phyloP scores from a whole-genome alignment of 92 coral and sea anemone genomes.

The Actinostola sp. region DNA sequence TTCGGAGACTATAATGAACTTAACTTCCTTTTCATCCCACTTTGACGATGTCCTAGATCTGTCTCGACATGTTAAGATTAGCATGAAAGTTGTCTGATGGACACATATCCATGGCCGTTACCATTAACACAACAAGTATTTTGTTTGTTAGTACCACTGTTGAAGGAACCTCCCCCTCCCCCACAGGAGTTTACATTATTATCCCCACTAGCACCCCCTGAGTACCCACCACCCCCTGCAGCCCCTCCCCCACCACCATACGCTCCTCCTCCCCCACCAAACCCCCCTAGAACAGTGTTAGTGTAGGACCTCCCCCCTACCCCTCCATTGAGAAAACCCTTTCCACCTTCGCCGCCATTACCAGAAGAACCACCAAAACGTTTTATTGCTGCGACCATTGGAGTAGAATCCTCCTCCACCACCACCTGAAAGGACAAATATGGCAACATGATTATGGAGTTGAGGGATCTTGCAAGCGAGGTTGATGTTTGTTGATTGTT shows the following conservation, averaged over 20 bases:
- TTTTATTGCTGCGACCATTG: conserved; percentile 45
- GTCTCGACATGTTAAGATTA: too few species aligned
- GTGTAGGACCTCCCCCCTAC: conserved; percentile 19
- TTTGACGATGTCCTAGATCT: too few species aligned
- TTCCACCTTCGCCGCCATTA: conserved; percentile 58
- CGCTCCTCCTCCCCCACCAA: conserved; percentile 46
- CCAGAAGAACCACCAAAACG: conserved; percentile 37
- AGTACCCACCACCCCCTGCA: conserved; percentile 56
- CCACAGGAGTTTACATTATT: conserved; percentile 32
- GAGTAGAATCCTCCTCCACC: conserved; percentile 57
- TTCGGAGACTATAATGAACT: too few species aligned
- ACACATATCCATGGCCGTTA: conserved; percentile 41
- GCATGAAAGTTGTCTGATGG: background rate
- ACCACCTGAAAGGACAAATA: too few species aligned
- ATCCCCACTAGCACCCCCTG: conserved; percentile 62
- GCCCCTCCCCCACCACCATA: conserved; percentile 22
- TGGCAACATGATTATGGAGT: too few species aligned
- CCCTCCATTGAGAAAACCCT: conserved; percentile 45
- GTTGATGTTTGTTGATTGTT: too few species aligned
- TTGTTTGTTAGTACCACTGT: conserved; percentile 9
- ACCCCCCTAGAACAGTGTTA: conserved; percentile 19
- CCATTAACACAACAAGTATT: conserved; percentile 27
- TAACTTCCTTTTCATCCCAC: too few species aligned
- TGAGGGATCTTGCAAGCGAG: too few species aligned
- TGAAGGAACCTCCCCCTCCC: conserved; percentile 52